Conservation (phyloP, 2,113 vertebrate genomes). For the Limanda limanda region DNA sequence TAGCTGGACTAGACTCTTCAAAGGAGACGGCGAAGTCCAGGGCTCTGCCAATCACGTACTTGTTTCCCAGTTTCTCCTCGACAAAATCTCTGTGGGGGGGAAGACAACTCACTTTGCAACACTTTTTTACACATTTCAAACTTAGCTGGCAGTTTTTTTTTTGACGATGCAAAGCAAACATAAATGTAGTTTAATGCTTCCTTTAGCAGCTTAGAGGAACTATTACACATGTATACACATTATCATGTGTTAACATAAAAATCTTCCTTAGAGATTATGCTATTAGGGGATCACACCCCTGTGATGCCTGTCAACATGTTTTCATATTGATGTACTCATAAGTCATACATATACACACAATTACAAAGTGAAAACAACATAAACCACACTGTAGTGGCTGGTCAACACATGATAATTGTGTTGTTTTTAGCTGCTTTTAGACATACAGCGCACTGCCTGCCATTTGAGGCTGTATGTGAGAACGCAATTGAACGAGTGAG, state of each 20-base stretch:
- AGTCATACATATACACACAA: no score
- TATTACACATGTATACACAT: not conserved
- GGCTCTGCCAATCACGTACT: conserved; percentile 87
- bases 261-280: no score
- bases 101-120: conserved; percentile 40
- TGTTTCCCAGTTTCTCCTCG: conserved; percentile 93
- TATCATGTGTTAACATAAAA: not conserved
- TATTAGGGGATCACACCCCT: no score
- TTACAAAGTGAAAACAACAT: no score
- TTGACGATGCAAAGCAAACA: not conserved
- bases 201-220: not conserved
- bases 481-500: no score
- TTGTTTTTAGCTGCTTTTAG: no score
- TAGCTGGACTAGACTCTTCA: conserved; percentile 93
- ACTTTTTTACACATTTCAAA: not conserved
- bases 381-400: no score
- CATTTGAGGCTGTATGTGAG: no score
- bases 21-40: conserved; percentile 92
- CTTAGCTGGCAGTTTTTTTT: not conserved
- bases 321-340: no score
- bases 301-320: no score
- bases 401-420: no score
- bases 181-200: not conserved
- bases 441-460: no score
- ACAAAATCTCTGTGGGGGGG: conserved; percentile 89